phyloP scores from a whole-genome alignment of 2,797 vertebrate species.

The Coregonus suidteri region DNA sequence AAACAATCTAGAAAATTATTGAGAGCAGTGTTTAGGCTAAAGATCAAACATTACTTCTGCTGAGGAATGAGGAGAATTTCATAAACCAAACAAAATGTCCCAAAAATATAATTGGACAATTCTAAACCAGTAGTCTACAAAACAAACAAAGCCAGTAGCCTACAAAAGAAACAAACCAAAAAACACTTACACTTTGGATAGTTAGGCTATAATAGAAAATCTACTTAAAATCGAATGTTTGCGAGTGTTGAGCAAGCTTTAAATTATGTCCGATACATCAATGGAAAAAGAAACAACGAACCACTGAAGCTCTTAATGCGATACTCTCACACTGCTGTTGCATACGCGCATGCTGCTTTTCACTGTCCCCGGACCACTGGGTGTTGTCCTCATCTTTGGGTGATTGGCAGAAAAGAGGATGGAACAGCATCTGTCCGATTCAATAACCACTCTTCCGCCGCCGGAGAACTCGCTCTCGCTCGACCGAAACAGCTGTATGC shows the following conservation, averaged over 20 bases:
- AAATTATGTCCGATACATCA: background rate
- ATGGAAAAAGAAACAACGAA: slow-evolving; percentile 6
- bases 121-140: background rate
- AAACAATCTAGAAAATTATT: no score
- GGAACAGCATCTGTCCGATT: slow-evolving; percentile 46
- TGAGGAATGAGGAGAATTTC: no score
- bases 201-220: background rate
- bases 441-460: slow-evolving; percentile 46
- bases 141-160: background rate
- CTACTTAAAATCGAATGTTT: slow-evolving; percentile 2
- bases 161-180: background rate
- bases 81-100: no score
- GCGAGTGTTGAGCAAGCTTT: slow-evolving; percentile 1
- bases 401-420: slow-evolving; percentile 83
- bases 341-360: slow-evolving; percentile 18
- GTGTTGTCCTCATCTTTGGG: slow-evolving; percentile 79
- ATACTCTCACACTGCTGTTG: slow-evolving; percentile 50
- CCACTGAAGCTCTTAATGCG: slow-evolving; percentile 50
- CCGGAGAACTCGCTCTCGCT: slow-evolving; percentile 32
- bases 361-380: slow-evolving; percentile 44
- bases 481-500: slow-evolving; percentile 63
- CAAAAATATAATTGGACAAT: background rate
- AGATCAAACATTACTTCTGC: no score
- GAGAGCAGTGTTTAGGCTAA: no score
- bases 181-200: background rate